phyloP scores from a whole-genome alignment of 2,797 vertebrate genomes.

The Anguilla pacifica region DNA sequence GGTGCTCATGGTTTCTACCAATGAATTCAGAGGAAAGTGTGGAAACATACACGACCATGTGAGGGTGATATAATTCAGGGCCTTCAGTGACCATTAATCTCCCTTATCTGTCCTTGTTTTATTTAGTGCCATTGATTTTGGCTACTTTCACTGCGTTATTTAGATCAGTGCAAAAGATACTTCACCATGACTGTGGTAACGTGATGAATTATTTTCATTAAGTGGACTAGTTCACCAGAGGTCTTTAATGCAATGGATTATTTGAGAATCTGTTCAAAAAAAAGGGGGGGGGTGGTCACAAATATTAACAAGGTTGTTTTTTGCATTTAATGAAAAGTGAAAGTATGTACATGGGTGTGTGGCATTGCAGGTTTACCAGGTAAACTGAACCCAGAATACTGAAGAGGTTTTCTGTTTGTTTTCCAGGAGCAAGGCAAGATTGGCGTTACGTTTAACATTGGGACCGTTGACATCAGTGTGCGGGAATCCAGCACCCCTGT shows the following conservation, averaged over 20 bases:
- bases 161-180: constrained; percentile 57
- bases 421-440: constrained; percentile 96
- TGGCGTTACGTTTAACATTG: constrained; percentile 96
- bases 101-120: constrained; percentile 52
- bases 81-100: constrained; percentile 48
- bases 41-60: constrained; percentile 19
- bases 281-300: background rate
- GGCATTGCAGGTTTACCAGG: background rate
- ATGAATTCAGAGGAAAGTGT: constrained; percentile 10
- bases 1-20: background rate
- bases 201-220: constrained; percentile 56
- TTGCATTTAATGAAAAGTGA: background rate
- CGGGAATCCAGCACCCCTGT: constrained; percentile 90
- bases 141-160: constrained; percentile 63
- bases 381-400: background rate
- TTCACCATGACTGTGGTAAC: constrained; percentile 39
- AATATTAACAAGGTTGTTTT: background rate
- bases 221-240: constrained; percentile 50
- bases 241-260: constrained; percentile 43
- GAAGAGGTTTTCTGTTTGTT: constrained; percentile 41
- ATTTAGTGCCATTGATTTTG: constrained; percentile 60
- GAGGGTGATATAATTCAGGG: constrained; percentile 30
- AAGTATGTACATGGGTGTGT: background rate
- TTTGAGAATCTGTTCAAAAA: constrained; percentile 28
- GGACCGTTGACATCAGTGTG: constrained; percentile 91